Percentiles rank a stretch among this genome's conserved stretches.
These are phyloP conservation scores for Cistogaster globosa DNA, from an alignment of 2,888 invertebrate species.

Conservation along the genomic window DNA sequence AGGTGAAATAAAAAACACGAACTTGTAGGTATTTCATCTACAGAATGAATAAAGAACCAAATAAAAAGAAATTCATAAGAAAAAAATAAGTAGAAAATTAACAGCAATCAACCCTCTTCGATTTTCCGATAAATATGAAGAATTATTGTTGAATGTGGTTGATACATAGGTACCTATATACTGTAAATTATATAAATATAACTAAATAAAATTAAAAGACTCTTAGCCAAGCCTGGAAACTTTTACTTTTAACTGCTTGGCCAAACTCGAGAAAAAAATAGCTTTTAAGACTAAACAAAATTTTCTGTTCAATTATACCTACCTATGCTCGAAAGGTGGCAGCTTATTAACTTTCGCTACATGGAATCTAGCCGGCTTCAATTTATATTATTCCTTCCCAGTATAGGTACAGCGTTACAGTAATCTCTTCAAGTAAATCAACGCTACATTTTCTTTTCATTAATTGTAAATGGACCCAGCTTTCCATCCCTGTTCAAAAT, in stretches of 20 bases:
- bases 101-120: slow-evolving; percentile 32
- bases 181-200: slow-evolving; percentile 43
- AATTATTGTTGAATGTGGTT: slow-evolving; percentile 16
- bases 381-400: no score
- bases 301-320: no score
- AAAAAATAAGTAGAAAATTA: slow-evolving; percentile 33
- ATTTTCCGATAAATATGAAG: slow-evolving; percentile 55
- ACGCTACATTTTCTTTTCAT: no score
- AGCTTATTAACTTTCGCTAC: no score
- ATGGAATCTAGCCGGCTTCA: no score
- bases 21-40: slow-evolving; percentile 41
- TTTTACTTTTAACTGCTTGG: not conserved
- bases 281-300: no score
- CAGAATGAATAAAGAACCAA: slow-evolving; percentile 31
- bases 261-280: no score
- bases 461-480: no score
- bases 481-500: slow-evolving; percentile 28
- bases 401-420: no score
- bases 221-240: slow-evolving; percentile 24
- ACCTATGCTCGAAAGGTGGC: no score
- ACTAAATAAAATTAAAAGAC: slow-evolving; percentile 51
- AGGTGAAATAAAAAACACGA: slow-evolving; percentile 50
- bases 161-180: slow-evolving; percentile 7
- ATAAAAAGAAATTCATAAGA: slow-evolving; percentile 24
- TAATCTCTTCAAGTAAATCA: no score